A percentile compares a stretch with the other conserved stretches of the same genome.
These are phyloP conservation scores for Sipha maydis DNA, from an alignment of 2,888 invertebrate genomes.

Conservation along the genomic window DNA sequence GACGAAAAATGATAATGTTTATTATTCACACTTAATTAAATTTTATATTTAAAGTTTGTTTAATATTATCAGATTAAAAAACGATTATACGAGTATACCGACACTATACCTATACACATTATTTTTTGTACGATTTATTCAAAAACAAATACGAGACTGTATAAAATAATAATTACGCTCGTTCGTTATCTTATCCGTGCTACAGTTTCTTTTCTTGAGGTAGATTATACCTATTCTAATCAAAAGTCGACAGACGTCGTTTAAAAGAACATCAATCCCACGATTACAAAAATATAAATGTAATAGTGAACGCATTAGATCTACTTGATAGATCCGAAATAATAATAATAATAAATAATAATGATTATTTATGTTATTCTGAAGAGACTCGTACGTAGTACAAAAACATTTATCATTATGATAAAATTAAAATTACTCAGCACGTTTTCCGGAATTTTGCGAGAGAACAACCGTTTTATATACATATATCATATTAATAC, in stretches of 20 bases:
- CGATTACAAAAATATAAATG: background rate
- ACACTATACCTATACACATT: background rate
- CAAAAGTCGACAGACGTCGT: background rate
- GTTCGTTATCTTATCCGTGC: background rate
- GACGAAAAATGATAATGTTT: background rate
- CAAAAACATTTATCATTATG: constrained; percentile 18
- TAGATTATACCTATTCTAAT: background rate
- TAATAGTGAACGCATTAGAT: background rate
- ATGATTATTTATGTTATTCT: background rate
- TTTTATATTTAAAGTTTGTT: background rate
- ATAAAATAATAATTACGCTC: background rate
- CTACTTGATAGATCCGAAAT: too few relatives aligned
- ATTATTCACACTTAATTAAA: background rate
- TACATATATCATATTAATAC: background rate
- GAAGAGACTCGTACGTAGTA: background rate
- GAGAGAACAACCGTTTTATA: background rate
- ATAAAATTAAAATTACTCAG: constrained; percentile 13
- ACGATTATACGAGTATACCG: background rate
- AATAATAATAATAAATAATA: too few relatives aligned
- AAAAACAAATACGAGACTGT: background rate
- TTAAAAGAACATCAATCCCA: background rate
- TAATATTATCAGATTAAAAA: background rate
- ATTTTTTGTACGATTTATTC: background rate
- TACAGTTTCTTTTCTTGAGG: background rate
- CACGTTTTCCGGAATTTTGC: background rate